Evolutionary conservation across 2,888 invertebrate genomes (phyloP), one percentile per base, ranked within the genome.

Genomic region (Sipha maydis): DNA sequence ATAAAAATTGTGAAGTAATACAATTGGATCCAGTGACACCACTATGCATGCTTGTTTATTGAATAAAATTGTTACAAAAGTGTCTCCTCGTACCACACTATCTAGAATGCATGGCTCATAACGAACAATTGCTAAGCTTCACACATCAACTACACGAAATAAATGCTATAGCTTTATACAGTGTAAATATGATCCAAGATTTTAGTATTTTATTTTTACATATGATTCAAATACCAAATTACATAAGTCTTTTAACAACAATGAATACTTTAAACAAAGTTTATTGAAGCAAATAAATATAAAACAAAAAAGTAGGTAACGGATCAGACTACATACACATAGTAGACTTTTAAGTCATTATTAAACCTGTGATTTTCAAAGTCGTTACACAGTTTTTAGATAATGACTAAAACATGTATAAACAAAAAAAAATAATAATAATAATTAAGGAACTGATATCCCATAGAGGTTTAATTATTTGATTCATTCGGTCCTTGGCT

Each of bases 381-480:
- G 31, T 75, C 73, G 82, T 88, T 41, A 61, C 61, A 82, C 48
- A 28, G n/a, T 31, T 71, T 75, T 25, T 41, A 14, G 48, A 67
- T 76, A 73, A 88, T n/a, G 38, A 73, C 73, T 38, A 28, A 71
- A 19, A 21, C 56, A 9, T 61, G 61, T 61, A 38, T 82, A 86
- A 71, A 67, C 41, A 71, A 86, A 71, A 86, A 71, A 41, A 61
- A 48, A 48, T 48, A 48, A 14, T 48, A 14, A 80, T 78, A 86
- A 86, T 77, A 79, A 86, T 71, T 78, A 78, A 88, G 80, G 80
- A 88, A 88, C 86, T 80, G 38, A 75, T 80, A 80, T 73, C 78
- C 78, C 77, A 85, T 31, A 77, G 38, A 28, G 73, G 54, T 80
- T 77, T 75, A 88, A 80, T 56, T 80, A 88, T 88, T 88, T 75